These are phyloP conservation scores for Coelinius sp. DNA, from an alignment of 2,888 invertebrate genomes.

Conservation along the genomic window DNA sequence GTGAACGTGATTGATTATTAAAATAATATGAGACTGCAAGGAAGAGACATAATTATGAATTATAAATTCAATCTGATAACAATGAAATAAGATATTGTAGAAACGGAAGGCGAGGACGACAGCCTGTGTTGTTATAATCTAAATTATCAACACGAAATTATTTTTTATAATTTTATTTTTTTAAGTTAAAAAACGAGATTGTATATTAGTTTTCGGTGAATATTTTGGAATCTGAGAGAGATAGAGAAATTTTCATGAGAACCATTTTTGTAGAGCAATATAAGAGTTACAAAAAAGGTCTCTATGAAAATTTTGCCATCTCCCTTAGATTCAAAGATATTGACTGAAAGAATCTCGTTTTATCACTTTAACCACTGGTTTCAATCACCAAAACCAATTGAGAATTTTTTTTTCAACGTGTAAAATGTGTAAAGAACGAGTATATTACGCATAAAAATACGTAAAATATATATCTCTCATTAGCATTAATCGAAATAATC, in stretches of 20 bases:
- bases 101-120: conserved; percentile 13
- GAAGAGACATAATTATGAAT: background rate
- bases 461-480: conserved; percentile 38
- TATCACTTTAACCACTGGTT: background rate
- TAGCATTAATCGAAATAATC: conserved; percentile 27
- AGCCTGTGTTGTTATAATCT: conserved; percentile 7
- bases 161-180: background rate
- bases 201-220: too few species aligned
- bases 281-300: too few species aligned
- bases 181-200: too few species aligned
- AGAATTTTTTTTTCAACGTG: background rate
- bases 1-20: too few species aligned
- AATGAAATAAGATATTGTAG: background rate
- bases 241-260: too few species aligned
- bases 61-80: background rate
- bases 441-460: conserved; percentile 18
- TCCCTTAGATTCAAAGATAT: too few species aligned
- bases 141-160: background rate
- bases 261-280: too few species aligned
- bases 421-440: conserved; percentile 40
- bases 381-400: background rate
- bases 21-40: conserved; percentile 35
- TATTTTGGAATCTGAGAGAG: too few species aligned
- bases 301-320: too few species aligned
- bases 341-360: background rate